phyloP scores from a whole-genome alignment of 2,113 vertebrate genomes.

The Entosphenus tridentatus region DNA sequence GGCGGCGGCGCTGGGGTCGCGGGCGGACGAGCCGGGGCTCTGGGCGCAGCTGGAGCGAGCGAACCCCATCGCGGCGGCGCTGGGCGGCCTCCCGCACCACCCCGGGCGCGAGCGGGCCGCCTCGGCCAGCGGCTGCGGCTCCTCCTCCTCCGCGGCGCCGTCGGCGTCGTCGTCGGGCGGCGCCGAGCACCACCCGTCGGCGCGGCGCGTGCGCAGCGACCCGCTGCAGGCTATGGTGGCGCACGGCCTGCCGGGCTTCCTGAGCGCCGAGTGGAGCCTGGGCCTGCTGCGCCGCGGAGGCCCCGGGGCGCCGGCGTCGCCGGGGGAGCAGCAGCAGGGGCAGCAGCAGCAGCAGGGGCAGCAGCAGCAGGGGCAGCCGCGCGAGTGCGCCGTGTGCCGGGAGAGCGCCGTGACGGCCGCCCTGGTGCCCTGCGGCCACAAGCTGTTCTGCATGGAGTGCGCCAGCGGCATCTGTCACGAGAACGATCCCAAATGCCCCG shows the following conservation, averaged over 20 bases:
- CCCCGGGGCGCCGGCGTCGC: conserved; percentile 9
- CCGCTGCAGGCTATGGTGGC: conserved; percentile 23
- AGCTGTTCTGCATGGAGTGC: conserved; percentile 97
- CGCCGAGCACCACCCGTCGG: conserved; percentile 48
- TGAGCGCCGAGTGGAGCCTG: conserved; percentile 38
- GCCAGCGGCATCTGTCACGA: conserved; percentile 74
- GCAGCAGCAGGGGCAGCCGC: conserved; percentile 30
- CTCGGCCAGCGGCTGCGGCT: conserved; percentile 25
- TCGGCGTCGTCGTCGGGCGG: conserved; percentile 10
- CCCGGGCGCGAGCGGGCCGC: conserved; percentile 9
- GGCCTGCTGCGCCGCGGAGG: conserved; percentile 27
- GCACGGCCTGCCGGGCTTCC: conserved; percentile 24
- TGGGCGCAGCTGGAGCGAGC: conserved; percentile 62
- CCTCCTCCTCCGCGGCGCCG: conserved; percentile 17
- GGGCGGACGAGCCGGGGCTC: conserved; percentile 50
- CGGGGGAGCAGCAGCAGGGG: conserved; percentile 8
- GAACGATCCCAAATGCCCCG: conserved; percentile 51
- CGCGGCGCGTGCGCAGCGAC: conserved; percentile 52
- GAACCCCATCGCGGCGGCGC: conserved; percentile 24
- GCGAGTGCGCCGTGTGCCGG: conserved; percentile 70
- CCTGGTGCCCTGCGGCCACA: conserved; percentile 79
- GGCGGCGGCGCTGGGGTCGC: conserved; percentile 13
- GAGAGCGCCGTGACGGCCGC: conserved; percentile 82
- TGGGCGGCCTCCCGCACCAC: conserved; percentile 16
- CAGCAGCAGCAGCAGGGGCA: conserved; percentile 35